Conservation (phyloP, 2,888 invertebrate species). For the Phoenoteleia sp. region DNA sequence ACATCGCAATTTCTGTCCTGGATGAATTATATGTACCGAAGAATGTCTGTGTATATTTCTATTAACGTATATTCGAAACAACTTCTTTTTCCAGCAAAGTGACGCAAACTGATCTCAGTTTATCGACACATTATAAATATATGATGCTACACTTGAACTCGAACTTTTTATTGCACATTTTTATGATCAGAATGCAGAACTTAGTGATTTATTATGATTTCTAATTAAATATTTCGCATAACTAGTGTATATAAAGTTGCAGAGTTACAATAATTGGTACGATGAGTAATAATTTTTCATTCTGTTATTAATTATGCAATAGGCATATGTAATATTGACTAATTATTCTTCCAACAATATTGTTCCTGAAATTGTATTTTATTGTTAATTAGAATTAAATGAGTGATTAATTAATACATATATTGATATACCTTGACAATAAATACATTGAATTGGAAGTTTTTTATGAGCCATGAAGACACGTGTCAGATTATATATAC, state of each 20-base stretch:
- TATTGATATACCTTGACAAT: too few relatives aligned
- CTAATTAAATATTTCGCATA: neutral
- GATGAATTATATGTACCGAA: constrained; percentile 32
- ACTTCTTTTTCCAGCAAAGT: constrained; percentile 38
- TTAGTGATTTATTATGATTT: neutral
- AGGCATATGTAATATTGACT: too few relatives aligned
- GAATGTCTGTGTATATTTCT: constrained; percentile 16
- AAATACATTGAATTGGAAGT: neutral
- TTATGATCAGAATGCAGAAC: neutral
- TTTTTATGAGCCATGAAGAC: neutral
- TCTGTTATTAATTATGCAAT: too few relatives aligned
- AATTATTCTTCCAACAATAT: neutral
- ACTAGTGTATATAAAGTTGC: too few relatives aligned
- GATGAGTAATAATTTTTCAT: too few relatives aligned
- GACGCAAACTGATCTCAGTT: constrained; percentile 47
- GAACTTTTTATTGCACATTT: constrained; percentile 6
- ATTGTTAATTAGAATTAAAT: neutral
- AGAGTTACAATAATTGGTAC: too few relatives aligned
- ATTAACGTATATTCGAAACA: constrained; percentile 31
- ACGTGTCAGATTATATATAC: too few relatives aligned
- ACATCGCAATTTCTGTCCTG: constrained; percentile 45
- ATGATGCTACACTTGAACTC: constrained; percentile 24
- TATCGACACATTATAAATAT: constrained; percentile 50
- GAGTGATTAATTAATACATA: too few relatives aligned
- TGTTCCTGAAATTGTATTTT: neutral